A percentile compares a stretch with the other conserved stretches of the same genome.
Conservation (phyloP, 2,888 invertebrate species). For the Brachylomia viminalis region DNA sequence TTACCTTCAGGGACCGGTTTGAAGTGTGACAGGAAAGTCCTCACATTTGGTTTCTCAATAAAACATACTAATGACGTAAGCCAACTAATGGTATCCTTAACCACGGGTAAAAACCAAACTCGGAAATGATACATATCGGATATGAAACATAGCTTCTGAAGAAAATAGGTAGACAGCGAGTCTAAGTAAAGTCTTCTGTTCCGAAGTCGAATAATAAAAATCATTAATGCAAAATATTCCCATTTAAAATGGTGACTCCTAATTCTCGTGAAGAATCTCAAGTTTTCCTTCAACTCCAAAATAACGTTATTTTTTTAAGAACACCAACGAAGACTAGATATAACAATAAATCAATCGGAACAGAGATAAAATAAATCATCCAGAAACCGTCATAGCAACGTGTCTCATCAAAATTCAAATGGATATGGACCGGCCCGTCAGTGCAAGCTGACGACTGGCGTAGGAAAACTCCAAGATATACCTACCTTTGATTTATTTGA, state of each 20-base stretch:
- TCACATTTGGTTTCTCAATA: too few species aligned
- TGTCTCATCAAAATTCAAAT: conserved; percentile 82
- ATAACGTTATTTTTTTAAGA: conserved; percentile 32
- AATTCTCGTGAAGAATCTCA: background rate
- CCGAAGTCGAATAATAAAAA: background rate
- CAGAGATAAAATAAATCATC: conserved; percentile 81
- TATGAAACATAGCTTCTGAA: background rate
- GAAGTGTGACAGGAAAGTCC: too few species aligned
- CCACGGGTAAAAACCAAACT: background rate
- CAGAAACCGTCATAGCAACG: conserved; percentile 76
- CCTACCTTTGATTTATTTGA: conserved; percentile 51
- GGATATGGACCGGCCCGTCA: conserved; percentile 69
- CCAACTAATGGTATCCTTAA: background rate
- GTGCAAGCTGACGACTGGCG: conserved; percentile 73
- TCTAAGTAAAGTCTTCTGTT: background rate
- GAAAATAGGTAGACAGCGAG: background rate
- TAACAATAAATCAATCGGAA: conserved; percentile 61
- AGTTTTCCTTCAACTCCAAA: background rate
- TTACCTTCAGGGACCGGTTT: background rate
- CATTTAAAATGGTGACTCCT: too few species aligned
- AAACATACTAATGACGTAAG: background rate
- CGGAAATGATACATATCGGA: background rate
- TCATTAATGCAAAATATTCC: background rate
- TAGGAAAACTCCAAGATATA: conserved; percentile 54
- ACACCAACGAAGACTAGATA: conserved; percentile 27